Conservation (phyloP, 2,888 invertebrate species). For the Drosophila cyrtoloma region DNA sequence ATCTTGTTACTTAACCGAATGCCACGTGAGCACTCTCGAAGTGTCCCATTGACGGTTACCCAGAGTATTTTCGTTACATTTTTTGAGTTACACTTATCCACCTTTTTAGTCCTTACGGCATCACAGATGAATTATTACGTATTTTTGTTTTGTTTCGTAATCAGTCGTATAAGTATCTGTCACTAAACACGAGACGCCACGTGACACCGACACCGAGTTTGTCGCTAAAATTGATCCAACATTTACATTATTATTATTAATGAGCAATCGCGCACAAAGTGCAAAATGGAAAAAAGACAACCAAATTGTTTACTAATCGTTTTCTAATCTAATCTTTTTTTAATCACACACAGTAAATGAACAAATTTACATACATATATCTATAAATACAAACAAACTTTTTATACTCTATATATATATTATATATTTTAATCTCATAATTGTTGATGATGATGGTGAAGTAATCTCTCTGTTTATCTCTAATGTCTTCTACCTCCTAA, state of each 20-base stretch:
- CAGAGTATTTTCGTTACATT: conserved; percentile 40
- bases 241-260: conserved; percentile 15
- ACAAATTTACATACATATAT: conserved; percentile 54
- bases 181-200: conserved; percentile 61
- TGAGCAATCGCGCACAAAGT: conserved; percentile 44
- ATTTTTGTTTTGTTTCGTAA: conserved; percentile 34
- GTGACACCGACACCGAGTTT: conserved; percentile 57
- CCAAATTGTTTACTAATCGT: conserved; percentile 77
- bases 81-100: conserved; percentile 28
- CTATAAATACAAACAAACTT: conserved; percentile 46
- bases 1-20: not conserved
- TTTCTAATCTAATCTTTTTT: conserved; percentile 77
- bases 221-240: conserved; percentile 38
- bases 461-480: conserved; percentile 78
- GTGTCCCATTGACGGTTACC: conserved; percentile 32
- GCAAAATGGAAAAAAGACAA: conserved; percentile 42
- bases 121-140: conserved; percentile 13
- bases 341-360: conserved; percentile 78
- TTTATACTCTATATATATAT: conserved; percentile 44
- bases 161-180: conserved; percentile 44
- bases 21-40: conserved; percentile 21
- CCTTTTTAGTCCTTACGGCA: conserved; percentile 23
- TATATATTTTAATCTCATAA: conserved; percentile 71
- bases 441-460: conserved; percentile 81
- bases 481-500: conserved; percentile 68